Base-by-base conservation (phyloP, 2,888 invertebrate genomes). In the Agrilus cyanescens region DNA sequence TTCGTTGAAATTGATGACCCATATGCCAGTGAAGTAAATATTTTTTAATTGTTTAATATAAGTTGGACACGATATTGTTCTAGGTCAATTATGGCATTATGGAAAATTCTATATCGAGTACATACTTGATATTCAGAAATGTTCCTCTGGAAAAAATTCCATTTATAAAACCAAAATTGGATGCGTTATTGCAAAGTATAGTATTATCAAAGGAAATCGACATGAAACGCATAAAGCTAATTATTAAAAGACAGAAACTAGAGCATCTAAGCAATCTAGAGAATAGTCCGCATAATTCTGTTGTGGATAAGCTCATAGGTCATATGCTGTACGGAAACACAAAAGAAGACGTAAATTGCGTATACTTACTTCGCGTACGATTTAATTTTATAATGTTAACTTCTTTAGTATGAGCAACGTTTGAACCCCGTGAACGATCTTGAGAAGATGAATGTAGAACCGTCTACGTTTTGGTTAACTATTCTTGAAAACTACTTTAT, bases 1-100 rank as follows among this genome's bases (percentile, higher is more conserved):
- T 85, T 91, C 64, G 85, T 90, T 2, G 89, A 90, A 68, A 74
- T 78, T 40, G 79, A 81, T 37, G 84, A 89, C 58, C 87, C 89
- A 0, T 76, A 76, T 51, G 88, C 88, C 15, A 87, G 85, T 57
- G 76, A 78, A 59, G 85, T 86, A 61, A 68, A 72, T 63, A 47
- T 41, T 14, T 36, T 40, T 31, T 48, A 43, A 36, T 43, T 33
- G 29, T n/a, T 12, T 35, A 12, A 4, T 12, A 20, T 38, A 2
- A 15, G 7, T 34, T n/a, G n/a, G n/a, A n/a, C n/a, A 34, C 33
- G 41, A 36, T 46, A 45, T 49, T 45, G 40, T 62, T 66, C 37
- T 63, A 83, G 82, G 77, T 87, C 7, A 69, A 70, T 2, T 83
- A 78, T 62, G 77, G 75, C 46, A 59, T 85, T 37, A 72, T 75